Base-by-base conservation (phyloP, 1,140 invertebrate species). In the Polyergus mexicanus region DNA sequence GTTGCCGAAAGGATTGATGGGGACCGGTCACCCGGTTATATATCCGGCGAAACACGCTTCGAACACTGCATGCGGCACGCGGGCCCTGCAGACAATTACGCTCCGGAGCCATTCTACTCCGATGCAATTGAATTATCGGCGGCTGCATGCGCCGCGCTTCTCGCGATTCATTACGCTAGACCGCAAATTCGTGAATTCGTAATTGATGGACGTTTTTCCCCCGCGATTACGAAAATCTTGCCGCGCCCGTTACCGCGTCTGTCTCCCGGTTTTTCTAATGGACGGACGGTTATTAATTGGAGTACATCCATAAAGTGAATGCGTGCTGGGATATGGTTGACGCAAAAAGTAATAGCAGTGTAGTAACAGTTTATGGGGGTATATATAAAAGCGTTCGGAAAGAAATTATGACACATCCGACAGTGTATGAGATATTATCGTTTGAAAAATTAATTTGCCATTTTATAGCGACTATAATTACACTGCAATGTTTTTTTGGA, bases 1-100 rank as follows among this genome's bases (percentile, higher is more conserved):
- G 91, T 93, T 92, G 69, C 86, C 89, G 92, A 94, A 94, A 94
- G 92, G 93, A 94, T 94, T 94, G 92, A 94, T 92, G 90, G 88
- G 44, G 74, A 86, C 62, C 58, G 85, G 85, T 72, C 85, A 69
- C 25, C 47, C 68, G 84, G 76, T 78, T 80, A 65, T 51, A 51
- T 62, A 56, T 28, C 38, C 44, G 47, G 65, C 80, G 62, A 60
- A 87, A 89, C 88, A 74, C 81, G 88, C 56, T 78, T 62, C 74
- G 41, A 68, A 25, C 83, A 41, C 47, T 51, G 47, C 47, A 19
- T 78, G 85, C 77, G 44, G 85, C 77, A 56, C 81, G 56, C 81
- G 81, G 28, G 13, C 38, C 72, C 66, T n/a, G 75, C 77, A 83
- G 77, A 74, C 84, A 89, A 89, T 86, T 81, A 65, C 54, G 56